phyloP scores from a whole-genome alignment of 2,113 vertebrate genomes.

The Rana temporaria region DNA sequence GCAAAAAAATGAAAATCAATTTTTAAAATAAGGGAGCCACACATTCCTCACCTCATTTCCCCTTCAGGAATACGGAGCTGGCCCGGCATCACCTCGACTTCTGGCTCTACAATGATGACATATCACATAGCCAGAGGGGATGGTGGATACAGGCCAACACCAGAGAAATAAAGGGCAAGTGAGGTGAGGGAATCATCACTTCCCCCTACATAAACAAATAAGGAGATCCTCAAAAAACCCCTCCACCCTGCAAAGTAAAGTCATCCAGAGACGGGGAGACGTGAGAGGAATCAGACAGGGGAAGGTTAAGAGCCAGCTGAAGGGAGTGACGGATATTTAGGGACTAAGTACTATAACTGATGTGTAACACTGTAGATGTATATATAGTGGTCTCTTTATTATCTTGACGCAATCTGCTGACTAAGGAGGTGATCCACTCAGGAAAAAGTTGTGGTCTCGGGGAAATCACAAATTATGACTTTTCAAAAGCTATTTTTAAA shows the following conservation, averaged over 20 bases:
- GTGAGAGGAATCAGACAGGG: constrained; percentile 17
- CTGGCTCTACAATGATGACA: constrained; percentile 45
- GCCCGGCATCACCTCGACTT: constrained; percentile 40
- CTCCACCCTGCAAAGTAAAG: constrained; percentile 3
- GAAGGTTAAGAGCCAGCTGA: constrained; percentile 29
- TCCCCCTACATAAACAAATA: constrained; percentile 38
- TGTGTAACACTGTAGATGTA: not conserved
- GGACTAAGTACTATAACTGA: not conserved
- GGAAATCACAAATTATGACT: not conserved
- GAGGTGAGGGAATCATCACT: constrained; percentile 46
- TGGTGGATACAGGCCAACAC: constrained; percentile 28
- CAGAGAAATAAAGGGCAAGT: constrained; percentile 38
- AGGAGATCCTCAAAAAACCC: constrained; percentile 7
- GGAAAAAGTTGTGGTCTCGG: not conserved
- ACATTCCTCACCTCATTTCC: constrained; percentile 43
- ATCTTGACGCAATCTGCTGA: constrained; percentile 14
- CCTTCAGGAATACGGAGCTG: constrained; percentile 27
- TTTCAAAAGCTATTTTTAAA: too few species aligned
- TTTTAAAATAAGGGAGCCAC: constrained; percentile 1
- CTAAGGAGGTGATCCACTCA: not conserved
- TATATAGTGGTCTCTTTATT: not conserved
- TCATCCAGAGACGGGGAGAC: not conserved
- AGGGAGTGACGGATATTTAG: constrained; percentile 25
- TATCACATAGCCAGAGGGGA: constrained; percentile 42
- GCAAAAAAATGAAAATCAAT: not conserved